Evolutionary conservation across 2,113 vertebrate genomes (phyloP), one percentile per base, ranked within the genome.

Genomic region (Psittacara wagleri): DNA sequence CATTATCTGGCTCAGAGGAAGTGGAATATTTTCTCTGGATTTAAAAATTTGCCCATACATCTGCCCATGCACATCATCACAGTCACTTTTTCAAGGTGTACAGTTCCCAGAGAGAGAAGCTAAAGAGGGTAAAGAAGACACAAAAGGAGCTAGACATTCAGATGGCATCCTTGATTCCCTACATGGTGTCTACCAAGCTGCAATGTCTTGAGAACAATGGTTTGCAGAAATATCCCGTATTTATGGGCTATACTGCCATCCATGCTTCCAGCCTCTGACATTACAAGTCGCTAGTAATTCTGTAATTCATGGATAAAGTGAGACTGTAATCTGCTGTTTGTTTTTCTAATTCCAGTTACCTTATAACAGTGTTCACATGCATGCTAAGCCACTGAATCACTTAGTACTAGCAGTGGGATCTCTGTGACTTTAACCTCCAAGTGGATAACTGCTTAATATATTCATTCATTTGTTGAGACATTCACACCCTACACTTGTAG

Each of bases 121-220:
- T 37, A 28, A 63, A 83, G 39, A 6, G 24, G 31, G 31, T 72
- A n/a, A 79, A 5, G 16, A 80, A 88, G 31, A 25, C 15, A 18
- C 5, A 11, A 33, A 51, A 68, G 16, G 22, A 74, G 48, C 5
- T 63, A 55, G 22, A 33, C 13, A 35, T 41, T 33, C 27, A 33
- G 37, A 17, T 1, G 3, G 17, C 24, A 14, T 16, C 41, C 24
- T 83, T 1, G 0, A 5, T 57, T 63, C 61, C 54, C 43, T 68
- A 18, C 15, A 1, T 1, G 15, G 44, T 0, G 0, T 25, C 22
- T 66, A 20, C 52, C 39, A 79, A 44, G 48, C 41, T 51, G 39
- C 19, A 22, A 13, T 16, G 19, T 25, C 39, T 64, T 17, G 27
- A 37, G 25, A 49, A 9, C 43, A n/a, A 11, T 1, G 8, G 31